Evolutionary conservation across 1,140 invertebrate genomes (phyloP).

Genomic region (Melitaea cinxia): DNA sequence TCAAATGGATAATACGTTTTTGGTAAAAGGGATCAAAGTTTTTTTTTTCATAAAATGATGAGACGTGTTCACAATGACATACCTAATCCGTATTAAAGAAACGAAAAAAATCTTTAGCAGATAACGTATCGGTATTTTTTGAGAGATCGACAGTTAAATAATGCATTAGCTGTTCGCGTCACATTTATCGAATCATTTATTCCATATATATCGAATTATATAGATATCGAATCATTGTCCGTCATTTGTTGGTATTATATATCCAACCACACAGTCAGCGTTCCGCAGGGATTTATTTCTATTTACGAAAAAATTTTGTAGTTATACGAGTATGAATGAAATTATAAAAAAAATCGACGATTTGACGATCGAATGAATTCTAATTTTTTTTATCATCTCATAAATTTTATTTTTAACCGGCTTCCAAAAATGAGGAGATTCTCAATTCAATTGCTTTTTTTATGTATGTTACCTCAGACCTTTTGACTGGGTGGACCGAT

Average conservation of each 20-base stretch:
- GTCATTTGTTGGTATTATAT: slow-evolving; percentile 43
- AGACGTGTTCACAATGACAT: slow-evolving; percentile 6
- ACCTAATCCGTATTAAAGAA: background rate
- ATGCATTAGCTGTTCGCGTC: slow-evolving; percentile 35
- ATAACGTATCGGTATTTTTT: slow-evolving; percentile 1
- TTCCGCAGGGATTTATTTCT: slow-evolving; percentile 46
- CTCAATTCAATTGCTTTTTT: too few species aligned
- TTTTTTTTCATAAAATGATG: slow-evolving; percentile 50
- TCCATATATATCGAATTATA: too few species aligned
- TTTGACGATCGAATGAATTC: too few species aligned
- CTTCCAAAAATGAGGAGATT: too few species aligned
- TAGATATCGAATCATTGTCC: too few species aligned
- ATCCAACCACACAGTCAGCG: slow-evolving; percentile 36
- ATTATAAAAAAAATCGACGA: too few species aligned
- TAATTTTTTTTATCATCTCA: too few species aligned
- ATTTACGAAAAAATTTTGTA: slow-evolving; percentile 51
- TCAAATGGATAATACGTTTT: slow-evolving; percentile 69
- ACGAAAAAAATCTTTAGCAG: background rate
- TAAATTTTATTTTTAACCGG: too few species aligned
- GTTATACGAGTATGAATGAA: too few species aligned
- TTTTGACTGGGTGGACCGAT: too few species aligned
- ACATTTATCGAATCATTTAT: slow-evolving; percentile 43
- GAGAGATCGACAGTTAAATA: slow-evolving; percentile 31
- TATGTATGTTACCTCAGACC: too few species aligned
- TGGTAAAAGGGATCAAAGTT: slow-evolving; percentile 60